Base-by-base conservation (phyloP, 2,888 invertebrate genomes). In the Sicus ferrugineus region DNA sequence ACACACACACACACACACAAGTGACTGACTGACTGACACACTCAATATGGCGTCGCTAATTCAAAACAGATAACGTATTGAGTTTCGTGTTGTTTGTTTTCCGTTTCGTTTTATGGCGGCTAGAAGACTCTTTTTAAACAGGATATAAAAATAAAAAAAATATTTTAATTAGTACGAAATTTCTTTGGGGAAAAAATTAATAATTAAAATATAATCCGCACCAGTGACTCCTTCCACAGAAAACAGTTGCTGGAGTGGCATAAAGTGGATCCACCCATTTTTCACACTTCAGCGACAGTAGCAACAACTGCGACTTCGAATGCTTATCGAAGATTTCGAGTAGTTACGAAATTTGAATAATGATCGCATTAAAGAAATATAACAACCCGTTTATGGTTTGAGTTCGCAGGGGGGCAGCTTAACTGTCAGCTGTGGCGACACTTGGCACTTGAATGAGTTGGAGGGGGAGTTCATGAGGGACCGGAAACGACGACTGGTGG, bases 281-380 rank as follows among this genome's bases (percentile, higher is more conserved):
- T 34, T 34, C 34, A 34, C 34, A 9, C 34, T 9, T 34, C 14
- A 7, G 7, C 7, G 14, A 34, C 2, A 34, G 34, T 34, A 34
- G 34, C 34, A 34, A 34, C 34, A 34, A 14, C 34, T 34, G 7
- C 14, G 34, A 9, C 9, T 34, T 34, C 34, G 14, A 34, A 34
- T 34, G 34, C 19, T 38, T 26, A 63, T 38, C 26, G 38, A 42
- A 46, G 28, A 23, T 42, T 63, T 48, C 16, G 9, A 26, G 42
- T 42, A 68, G 62, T 61, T 68, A 58, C 14, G n/a, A n/a, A 30
- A 42, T 6, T 48, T 67, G 58, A 67, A 46, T 67, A 59, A 67
- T 67, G 58, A 67, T 28, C 67, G 31, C 59, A 67, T 67, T 67
- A 67, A 67, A 58, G 31, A 59, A 16, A 30, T 59, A 48, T 67